Evolutionary conservation across 1,140 invertebrate species (phyloP).

Genomic region (Eciton burchellii): DNA sequence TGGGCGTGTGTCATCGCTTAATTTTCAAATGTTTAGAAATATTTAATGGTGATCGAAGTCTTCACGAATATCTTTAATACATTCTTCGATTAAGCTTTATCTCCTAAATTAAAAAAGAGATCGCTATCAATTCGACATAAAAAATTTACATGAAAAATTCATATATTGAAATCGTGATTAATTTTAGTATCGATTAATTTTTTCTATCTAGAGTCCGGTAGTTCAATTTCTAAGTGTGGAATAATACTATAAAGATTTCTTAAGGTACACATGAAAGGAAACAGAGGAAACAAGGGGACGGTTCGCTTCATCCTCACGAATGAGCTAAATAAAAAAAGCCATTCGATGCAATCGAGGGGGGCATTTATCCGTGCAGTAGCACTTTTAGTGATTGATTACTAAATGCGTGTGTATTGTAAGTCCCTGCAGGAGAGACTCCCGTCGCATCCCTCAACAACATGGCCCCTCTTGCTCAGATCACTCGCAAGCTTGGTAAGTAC

Average conservation of each 20-base stretch:
- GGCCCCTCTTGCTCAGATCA: slow-evolving; percentile 89
- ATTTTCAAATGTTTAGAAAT: not conserved
- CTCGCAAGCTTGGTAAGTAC: slow-evolving; percentile 89
- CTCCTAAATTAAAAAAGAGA: not conserved
- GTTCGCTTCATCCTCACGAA: slow-evolving; percentile 55
- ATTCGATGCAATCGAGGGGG: slow-evolving; percentile 67
- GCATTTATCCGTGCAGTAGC: slow-evolving; percentile 67
- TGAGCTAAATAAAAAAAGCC: slow-evolving; percentile 58
- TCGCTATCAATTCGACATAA: not conserved
- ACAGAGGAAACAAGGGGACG: slow-evolving; percentile 60
- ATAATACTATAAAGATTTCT: slow-evolving; percentile 64
- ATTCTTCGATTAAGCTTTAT: slow-evolving; percentile 1
- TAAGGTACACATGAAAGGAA: slow-evolving; percentile 62
- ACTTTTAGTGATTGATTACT: slow-evolving; percentile 84
- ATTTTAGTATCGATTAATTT: slow-evolving; percentile 2
- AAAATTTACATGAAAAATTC: not conserved
- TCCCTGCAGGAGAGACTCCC: slow-evolving; percentile 87
- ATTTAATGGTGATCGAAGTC: not conserved
- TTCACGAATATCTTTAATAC: slow-evolving; percentile 1
- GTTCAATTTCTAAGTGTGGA: slow-evolving; percentile 62
- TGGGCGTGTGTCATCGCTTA: not conserved
- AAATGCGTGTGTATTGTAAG: slow-evolving; percentile 86
- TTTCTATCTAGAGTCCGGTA: slow-evolving; percentile 13
- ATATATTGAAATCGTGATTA: too few species aligned
- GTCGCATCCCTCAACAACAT: slow-evolving; percentile 89